A percentile compares a stretch with the other conserved stretches of the same genome.
Evolutionary conservation across 2,888 invertebrate genomes (phyloP).

Genomic region (Andrena haemorrhoa): DNA sequence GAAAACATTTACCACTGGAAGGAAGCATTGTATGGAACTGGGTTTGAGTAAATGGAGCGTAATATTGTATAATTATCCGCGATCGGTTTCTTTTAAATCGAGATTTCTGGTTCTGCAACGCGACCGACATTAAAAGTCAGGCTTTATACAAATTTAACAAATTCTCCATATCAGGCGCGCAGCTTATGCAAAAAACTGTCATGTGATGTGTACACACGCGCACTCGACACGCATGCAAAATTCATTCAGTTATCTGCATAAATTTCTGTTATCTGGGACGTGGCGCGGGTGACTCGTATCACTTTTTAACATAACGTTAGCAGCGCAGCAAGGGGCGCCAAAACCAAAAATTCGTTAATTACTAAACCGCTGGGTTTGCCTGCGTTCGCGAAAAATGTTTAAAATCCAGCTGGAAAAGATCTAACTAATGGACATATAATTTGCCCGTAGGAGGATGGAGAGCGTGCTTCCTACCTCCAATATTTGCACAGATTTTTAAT

Average conservation of each 20-base stretch:
- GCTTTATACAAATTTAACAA: constrained; percentile 30
- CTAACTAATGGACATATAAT: neutral
- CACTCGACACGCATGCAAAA: constrained; percentile 39
- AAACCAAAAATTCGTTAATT: constrained; percentile 31
- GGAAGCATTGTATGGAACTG: too few relatives aligned
- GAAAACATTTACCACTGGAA: too few relatives aligned
- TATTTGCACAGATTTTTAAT: constrained; percentile 33
- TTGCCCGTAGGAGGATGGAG: neutral
- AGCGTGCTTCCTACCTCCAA: neutral
- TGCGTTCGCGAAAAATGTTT: neutral
- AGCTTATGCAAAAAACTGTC: constrained; percentile 46
- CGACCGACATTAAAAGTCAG: constrained; percentile 2
- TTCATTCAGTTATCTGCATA: constrained; percentile 46
- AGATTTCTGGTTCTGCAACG: neutral
- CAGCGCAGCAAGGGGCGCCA: neutral
- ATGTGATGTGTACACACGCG: constrained; percentile 5
- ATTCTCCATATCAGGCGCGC: constrained; percentile 10
- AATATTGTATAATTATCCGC: neutral
- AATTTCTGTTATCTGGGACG: constrained; percentile 43
- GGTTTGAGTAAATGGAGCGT: too few relatives aligned
- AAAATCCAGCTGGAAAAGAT: neutral
- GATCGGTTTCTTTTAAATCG: neutral
- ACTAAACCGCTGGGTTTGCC: neutral
- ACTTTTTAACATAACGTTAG: constrained; percentile 30
- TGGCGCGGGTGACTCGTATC: constrained; percentile 1